Conservation (phyloP, 1,140 invertebrate species). For the Anoplolepis gracilipes region DNA sequence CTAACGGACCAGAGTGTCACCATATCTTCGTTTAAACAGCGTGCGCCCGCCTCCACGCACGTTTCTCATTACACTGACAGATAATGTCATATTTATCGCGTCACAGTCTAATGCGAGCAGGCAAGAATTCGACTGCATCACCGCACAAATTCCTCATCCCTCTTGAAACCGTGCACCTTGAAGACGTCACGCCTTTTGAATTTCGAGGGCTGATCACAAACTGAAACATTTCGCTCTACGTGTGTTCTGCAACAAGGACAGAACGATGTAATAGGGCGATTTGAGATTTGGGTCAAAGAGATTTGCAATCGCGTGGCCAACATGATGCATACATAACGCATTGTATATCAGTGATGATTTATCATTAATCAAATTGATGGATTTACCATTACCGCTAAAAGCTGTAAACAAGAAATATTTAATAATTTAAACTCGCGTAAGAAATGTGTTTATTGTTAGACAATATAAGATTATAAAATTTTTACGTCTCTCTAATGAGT, state of each 20-base stretch:
- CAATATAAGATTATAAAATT: background rate
- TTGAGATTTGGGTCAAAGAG: constrained; percentile 40
- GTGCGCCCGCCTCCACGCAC: background rate
- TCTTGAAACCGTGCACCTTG: background rate
- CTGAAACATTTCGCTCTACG: background rate
- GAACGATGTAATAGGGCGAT: background rate
- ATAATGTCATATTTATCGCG: constrained; percentile 29
- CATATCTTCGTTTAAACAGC: constrained; percentile 11
- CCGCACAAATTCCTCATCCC: background rate
- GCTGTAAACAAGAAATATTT: background rate
- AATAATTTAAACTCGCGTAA: background rate
- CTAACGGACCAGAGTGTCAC: background rate
- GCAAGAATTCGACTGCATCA: constrained; percentile 31
- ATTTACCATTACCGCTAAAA: background rate
- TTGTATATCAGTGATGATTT: background rate
- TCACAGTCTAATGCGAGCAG: constrained; percentile 25
- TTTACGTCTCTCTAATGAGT: constrained; percentile 2
- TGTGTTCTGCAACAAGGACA: background rate
- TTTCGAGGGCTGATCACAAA: background rate
- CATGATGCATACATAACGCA: background rate
- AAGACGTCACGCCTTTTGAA: constrained; percentile 30
- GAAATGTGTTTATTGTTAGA: background rate
- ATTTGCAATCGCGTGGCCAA: background rate
- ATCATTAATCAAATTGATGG: background rate
- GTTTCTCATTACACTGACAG: constrained; percentile 29